Conservation (phyloP, 2,113 vertebrate genomes). For the Malurus elegans region DNA sequence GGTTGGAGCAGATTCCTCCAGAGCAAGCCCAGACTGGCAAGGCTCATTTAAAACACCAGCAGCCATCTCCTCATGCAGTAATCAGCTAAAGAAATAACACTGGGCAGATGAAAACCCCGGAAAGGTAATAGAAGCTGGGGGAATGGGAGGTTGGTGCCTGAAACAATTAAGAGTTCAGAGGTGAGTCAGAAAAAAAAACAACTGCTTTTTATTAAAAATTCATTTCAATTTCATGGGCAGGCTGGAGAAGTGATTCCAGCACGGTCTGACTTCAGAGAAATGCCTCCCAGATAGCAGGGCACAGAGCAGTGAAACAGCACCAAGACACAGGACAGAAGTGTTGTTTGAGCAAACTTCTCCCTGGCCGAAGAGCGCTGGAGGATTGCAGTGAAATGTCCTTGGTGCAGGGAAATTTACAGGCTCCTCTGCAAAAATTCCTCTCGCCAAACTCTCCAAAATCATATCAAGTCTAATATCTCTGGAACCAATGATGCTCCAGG, state of each 20-base stretch:
- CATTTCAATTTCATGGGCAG: conserved; percentile 51
- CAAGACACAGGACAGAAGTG: background rate
- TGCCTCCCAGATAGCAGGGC: conserved; percentile 4
- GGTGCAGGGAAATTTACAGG: conserved; percentile 40
- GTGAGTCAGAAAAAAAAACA: conserved; percentile 58
- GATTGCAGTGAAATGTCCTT: background rate
- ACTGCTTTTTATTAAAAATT: conserved; percentile 66
- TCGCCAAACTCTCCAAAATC: conserved; percentile 44
- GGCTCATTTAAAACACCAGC: conserved; percentile 9
- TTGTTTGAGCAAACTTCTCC: background rate
- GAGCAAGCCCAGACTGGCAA: conserved; percentile 34
- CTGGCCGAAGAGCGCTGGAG: background rate
- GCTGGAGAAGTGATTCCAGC: conserved; percentile 47
- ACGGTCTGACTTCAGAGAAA: conserved; percentile 34
- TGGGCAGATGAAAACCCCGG: conserved; percentile 39
- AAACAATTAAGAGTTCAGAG: conserved; percentile 66
- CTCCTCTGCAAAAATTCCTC: conserved; percentile 25
- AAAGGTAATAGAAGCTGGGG: conserved; percentile 43
- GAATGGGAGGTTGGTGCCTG: conserved; percentile 45
- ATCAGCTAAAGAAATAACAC: conserved; percentile 8
- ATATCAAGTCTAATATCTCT: background rate
- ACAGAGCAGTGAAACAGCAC: background rate
- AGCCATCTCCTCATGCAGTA: conserved; percentile 32
- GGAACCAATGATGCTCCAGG: conserved; percentile 28
- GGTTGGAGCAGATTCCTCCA: background rate